Percentiles rank a stretch among this genome's conserved stretches.
Conservation (phyloP, 2,888 invertebrate genomes). For the Metallyticus violacea region DNA sequence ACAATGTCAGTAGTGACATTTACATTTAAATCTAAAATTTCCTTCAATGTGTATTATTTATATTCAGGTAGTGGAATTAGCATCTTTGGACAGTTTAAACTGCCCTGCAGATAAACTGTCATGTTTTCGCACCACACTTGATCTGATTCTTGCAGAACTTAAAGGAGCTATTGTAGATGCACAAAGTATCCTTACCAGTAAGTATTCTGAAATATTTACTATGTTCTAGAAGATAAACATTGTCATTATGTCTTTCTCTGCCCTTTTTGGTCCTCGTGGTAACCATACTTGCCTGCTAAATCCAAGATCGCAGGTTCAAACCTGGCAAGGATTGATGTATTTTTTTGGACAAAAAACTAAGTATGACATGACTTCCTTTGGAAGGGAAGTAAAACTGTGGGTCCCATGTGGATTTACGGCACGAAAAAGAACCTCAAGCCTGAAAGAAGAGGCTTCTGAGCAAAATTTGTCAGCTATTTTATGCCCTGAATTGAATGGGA, state of each 20-base stretch:
- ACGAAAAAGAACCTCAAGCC: too few species aligned
- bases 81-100: constrained; percentile 45
- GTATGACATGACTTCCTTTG: too few species aligned
- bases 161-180: constrained; percentile 48
- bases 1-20: too few species aligned
- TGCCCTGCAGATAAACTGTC: constrained; percentile 48
- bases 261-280: not conserved
- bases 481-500: too few species aligned
- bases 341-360: not conserved
- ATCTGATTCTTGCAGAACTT: constrained; percentile 49
- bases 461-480: too few species aligned
- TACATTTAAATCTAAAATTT: too few species aligned
- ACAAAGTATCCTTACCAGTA: constrained; percentile 40
- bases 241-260: not conserved
- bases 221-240: not conserved
- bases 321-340: too few species aligned
- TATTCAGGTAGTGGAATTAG: constrained; percentile 46
- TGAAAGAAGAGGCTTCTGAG: too few species aligned
- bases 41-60: not conserved
- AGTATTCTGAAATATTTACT: constrained; percentile 4
- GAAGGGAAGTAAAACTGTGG: too few species aligned
- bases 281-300: too few species aligned
- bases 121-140: constrained; percentile 48
- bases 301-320: too few species aligned
- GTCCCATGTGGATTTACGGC: too few species aligned